Conservation (phyloP, 2,888 invertebrate species). For the Cheilosia pagana region DNA sequence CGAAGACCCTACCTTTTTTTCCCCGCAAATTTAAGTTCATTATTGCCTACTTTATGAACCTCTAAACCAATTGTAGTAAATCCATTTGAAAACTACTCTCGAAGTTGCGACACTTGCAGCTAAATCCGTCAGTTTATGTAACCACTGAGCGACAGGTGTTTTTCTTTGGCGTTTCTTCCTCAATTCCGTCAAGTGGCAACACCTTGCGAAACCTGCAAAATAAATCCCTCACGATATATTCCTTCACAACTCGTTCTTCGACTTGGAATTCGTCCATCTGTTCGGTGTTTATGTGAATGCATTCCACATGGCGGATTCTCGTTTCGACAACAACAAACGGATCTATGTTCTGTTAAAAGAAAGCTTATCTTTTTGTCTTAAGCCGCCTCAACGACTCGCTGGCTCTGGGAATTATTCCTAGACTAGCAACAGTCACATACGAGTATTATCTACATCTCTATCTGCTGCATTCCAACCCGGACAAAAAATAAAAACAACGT, state of each 20-base stretch:
- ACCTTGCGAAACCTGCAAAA: conserved; percentile 21
- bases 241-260: conserved; percentile 16
- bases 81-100: too few species aligned
- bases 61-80: too few species aligned
- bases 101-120: too few species aligned
- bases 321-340: conserved; percentile 56
- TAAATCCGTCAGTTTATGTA: too few species aligned
- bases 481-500: conserved; percentile 11
- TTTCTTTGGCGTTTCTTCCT: neutral
- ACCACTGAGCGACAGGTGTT: neutral
- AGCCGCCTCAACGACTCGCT: conserved; percentile 41
- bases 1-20: too few species aligned
- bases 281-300: conserved; percentile 26
- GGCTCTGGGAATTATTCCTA: conserved; percentile 32
- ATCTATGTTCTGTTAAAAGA: conserved; percentile 52
- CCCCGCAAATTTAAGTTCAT: too few species aligned
- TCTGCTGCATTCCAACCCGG: conserved; percentile 43
- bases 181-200: conserved; percentile 39
- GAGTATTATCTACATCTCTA: conserved; percentile 43
- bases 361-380: conserved; percentile 51
- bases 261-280: conserved; percentile 54
- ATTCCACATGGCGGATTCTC: conserved; percentile 57
- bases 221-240: conserved; percentile 33
- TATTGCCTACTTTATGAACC: too few species aligned
- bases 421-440: conserved; percentile 11